phyloP scores from a whole-genome alignment of 2,113 vertebrate species.

The Anas platyrhynchos region DNA sequence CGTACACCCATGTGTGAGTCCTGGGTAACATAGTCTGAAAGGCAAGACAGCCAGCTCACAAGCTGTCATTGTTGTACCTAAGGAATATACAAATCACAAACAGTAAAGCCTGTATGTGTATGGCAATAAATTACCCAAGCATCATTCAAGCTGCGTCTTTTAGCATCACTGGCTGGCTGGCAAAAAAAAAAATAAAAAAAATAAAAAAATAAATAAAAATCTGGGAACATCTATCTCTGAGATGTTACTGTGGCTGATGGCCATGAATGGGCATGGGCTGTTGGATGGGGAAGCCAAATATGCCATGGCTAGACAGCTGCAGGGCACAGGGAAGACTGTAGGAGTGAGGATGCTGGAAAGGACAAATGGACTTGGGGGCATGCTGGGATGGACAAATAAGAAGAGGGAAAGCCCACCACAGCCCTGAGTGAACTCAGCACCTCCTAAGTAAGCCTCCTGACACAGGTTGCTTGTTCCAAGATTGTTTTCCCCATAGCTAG shows the following conservation, averaged over 20 bases:
- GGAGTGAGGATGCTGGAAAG: neutral
- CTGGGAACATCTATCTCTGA: neutral
- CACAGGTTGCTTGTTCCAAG: neutral
- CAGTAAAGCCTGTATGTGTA: neutral
- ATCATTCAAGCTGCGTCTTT: neutral
- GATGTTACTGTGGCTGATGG: neutral
- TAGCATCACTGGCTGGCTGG: neutral
- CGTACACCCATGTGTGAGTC: neutral
- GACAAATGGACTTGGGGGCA: neutral
- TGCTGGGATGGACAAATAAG: neutral
- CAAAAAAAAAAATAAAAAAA: too few relatives aligned
- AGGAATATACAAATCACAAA: neutral
- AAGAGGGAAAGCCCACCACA: neutral
- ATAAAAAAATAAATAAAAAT: neutral
- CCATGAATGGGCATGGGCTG: rapidly evolving
- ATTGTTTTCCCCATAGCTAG: neutral
- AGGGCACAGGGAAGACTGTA: neutral
- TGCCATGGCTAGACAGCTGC: neutral
- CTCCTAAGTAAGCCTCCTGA: neutral
- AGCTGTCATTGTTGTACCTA: rapidly evolving
- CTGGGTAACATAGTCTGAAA: neutral
- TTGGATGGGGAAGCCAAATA: too few relatives aligned
- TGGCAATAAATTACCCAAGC: neutral
- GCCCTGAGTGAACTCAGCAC: neutral
- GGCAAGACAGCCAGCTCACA: neutral